Conservation (phyloP, 2,113 vertebrate species). For the Aspidoscelis tigris region DNA sequence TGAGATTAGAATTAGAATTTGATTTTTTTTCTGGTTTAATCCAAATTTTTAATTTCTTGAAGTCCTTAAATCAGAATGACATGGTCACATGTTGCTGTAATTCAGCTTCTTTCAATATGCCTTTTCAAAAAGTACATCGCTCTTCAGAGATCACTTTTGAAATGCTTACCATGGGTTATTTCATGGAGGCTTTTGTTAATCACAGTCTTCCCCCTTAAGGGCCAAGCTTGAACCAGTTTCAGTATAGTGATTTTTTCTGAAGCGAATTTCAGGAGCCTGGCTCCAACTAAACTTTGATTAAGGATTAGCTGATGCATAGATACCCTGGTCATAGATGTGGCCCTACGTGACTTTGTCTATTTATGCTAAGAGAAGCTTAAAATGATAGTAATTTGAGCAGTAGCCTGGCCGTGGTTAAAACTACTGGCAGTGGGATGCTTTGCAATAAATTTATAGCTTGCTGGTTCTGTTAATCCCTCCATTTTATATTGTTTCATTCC, state of each 20-base stretch:
- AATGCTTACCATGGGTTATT: neutral
- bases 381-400: neutral
- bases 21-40: neutral
- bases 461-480: neutral
- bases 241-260: neutral
- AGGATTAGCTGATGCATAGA: neutral
- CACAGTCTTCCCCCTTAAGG: neutral
- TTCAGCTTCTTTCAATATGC: neutral
- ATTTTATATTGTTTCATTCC: neutral
- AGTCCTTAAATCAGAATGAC: neutral
- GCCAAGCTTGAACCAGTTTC: neutral
- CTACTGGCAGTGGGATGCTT: neutral
- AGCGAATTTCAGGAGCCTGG: neutral
- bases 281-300: neutral
- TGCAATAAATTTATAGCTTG: neutral
- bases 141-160: neutral
- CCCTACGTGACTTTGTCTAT: neutral
- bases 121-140: neutral
- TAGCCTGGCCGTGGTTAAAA: neutral
- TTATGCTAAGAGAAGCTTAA: neutral
- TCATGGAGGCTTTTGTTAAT: conserved; percentile 13
- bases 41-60: neutral
- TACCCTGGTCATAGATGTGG: neutral
- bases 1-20: neutral
- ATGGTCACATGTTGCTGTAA: neutral